These are phyloP conservation scores for Enteromius mattozi DNA, from an alignment of 2,797 vertebrate species.

Conservation along the genomic window DNA sequence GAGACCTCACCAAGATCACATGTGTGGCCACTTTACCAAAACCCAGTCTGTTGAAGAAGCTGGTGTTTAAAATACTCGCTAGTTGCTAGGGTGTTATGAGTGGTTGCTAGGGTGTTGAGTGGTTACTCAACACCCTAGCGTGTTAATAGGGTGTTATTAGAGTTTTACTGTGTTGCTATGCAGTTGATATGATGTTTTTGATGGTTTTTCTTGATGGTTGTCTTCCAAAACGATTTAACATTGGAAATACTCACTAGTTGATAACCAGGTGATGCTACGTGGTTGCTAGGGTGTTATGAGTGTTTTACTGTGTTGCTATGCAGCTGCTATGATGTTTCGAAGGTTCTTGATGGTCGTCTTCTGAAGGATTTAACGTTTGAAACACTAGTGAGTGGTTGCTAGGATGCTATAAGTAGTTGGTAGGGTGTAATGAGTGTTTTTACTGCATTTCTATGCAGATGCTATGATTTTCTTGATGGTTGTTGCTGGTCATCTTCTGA, in stretches of 20 bases:
- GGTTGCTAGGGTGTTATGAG: not conserved
- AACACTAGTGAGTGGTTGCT: too few species aligned
- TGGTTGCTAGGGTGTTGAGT: not conserved
- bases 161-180: too few species aligned
- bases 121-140: not conserved
- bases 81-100: not conserved
- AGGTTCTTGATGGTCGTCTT: too few species aligned
- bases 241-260: too few species aligned
- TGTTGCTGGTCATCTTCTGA: not conserved
- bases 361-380: too few species aligned
- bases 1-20: not conserved
- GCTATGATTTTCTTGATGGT: not conserved
- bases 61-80: not conserved
- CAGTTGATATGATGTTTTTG: not conserved
- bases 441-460: too few species aligned
- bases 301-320: not conserved
- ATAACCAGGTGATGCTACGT: too few species aligned
- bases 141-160: not conserved
- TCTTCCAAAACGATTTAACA: too few species aligned
- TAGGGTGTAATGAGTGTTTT: too few species aligned
- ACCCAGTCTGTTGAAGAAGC: not conserved
- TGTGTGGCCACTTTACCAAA: constrained; percentile 12
- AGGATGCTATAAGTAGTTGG: too few species aligned
- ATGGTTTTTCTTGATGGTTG: not conserved
- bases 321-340: not conserved